Conservation (phyloP, 1,140 invertebrate genomes). For the Trichonephila clavata region DNA sequence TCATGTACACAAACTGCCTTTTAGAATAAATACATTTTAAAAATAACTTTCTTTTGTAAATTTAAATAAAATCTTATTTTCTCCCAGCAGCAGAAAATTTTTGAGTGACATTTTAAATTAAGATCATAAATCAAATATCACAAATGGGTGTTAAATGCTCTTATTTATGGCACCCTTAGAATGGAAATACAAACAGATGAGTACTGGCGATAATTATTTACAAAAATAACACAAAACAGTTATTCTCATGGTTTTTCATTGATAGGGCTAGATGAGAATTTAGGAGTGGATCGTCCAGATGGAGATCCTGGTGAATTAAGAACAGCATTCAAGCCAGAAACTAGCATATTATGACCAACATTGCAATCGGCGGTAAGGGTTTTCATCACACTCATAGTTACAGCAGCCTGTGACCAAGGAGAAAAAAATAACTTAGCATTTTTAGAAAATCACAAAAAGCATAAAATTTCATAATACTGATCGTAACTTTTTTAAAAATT, state of each 20-base stretch:
- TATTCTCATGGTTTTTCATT: neutral
- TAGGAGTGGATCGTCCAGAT: slow-evolving; percentile 47
- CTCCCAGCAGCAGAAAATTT: neutral
- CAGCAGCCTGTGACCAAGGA: slow-evolving; percentile 61
- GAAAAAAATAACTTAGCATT: neutral
- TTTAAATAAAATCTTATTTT: neutral
- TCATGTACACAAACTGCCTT: neutral
- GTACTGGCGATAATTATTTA: neutral
- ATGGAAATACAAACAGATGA: slow-evolving; percentile 1
- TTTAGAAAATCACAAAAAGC: no score
- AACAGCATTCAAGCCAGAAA: slow-evolving; percentile 76
- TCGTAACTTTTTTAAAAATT: no score
- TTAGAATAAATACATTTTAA: neutral
- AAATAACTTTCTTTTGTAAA: neutral
- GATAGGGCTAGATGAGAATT: slow-evolving; percentile 56
- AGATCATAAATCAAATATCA: slow-evolving; percentile 41
- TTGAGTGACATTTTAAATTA: neutral
- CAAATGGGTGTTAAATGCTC: slow-evolving; percentile 40
- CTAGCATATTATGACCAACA: slow-evolving; percentile 74
- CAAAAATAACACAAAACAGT: neutral
- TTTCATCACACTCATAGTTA: slow-evolving; percentile 74
- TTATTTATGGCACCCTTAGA: slow-evolving; percentile 22
- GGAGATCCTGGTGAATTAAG: slow-evolving; percentile 73
- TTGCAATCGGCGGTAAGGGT: slow-evolving; percentile 70
- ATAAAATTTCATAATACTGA: no score